Percentiles rank a stretch among this genome's conserved stretches.
These are phyloP conservation scores for Dermatophagoides farinae DNA, from an alignment of 1,140 invertebrate genomes.

Conservation along the genomic window DNA sequence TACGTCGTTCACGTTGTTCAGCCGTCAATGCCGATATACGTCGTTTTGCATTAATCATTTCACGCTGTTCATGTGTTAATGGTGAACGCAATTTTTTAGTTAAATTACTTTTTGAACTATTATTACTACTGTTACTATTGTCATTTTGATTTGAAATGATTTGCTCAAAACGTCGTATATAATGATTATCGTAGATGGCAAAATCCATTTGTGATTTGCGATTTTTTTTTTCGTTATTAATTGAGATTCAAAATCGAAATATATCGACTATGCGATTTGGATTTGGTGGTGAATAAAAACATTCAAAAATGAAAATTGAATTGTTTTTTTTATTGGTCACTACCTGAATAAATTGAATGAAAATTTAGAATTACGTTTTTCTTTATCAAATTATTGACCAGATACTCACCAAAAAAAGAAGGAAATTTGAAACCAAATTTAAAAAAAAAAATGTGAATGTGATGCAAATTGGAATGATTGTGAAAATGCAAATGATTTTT, in stretches of 20 bases:
- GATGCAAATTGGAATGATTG: too few relatives aligned
- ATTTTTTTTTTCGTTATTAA: not conserved
- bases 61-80: not conserved
- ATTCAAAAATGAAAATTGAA: not conserved
- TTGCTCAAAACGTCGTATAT: slow-evolving; percentile 5
- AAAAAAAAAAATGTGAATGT: too few relatives aligned
- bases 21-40: not conserved
- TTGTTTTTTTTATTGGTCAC: not conserved
- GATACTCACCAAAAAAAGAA: too few relatives aligned
- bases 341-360: not conserved
- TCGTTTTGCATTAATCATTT: not conserved
- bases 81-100: not conserved
- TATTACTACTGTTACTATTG: slow-evolving; percentile 3
- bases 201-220: not conserved
- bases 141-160: slow-evolving; percentile 8
- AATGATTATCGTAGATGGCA: not conserved
- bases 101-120: not conserved
- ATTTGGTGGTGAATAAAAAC: too few relatives aligned
- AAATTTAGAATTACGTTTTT: too few relatives aligned
- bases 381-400: too few relatives aligned
- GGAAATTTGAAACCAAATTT: too few relatives aligned
- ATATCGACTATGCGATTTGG: not conserved
- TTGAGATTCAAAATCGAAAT: not conserved
- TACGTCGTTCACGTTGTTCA: not conserved
- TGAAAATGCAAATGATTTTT: too few relatives aligned